Evolutionary conservation across 2,113 vertebrate species (phyloP), one percentile per base, ranked within the genome.

Genomic region (Athene noctua): DNA sequence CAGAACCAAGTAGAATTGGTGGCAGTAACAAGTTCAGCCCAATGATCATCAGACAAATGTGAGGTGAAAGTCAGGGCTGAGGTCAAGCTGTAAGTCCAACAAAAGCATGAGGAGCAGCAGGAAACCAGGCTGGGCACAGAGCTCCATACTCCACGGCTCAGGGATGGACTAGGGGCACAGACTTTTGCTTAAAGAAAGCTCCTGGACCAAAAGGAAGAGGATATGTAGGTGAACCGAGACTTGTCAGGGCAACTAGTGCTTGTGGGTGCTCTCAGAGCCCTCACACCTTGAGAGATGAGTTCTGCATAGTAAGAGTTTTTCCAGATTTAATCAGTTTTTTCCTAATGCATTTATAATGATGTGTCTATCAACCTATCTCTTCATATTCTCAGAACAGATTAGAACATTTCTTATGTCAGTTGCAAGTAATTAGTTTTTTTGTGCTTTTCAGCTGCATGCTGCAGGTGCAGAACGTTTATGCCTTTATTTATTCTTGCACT

Each of bases 161-260:
- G 44, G 12, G 9, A 66, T 81, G 30, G 25, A 19, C 19, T 21
- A 54, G 15, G 11, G 22, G 46, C 8, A 46, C 0, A 5, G 57
- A 40, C 0, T 2, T 47, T 19, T 57, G 7, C 19, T 80, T 77
- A 36, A 90, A 71, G 15, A 63, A 49, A 87, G 3, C 13, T 80
- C 30, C 30, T 46, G 11, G 55, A 61, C 22, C 19, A 65, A 63
- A 87, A 51, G 25, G 10, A 6, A 34, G 5, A 87, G 10, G 19
- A 51, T 44, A 61, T 0, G 1, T 15, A 34, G 2, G 15, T 14
- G 2, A 36, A 13, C 40, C 52, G 49, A 2, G 0, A 3, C 10
- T 57, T 9, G 5, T 67, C 27, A 54, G 14, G 49, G 13, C 7
- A 81, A 26, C 21, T 29, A 13, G 19, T 10, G 25, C 11, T 65